A percentile compares a stretch with the other conserved stretches of the same genome.
These are phyloP conservation scores for Spicauda simplicius DNA, from an alignment of 2,888 invertebrate species.

Conservation along the genomic window DNA sequence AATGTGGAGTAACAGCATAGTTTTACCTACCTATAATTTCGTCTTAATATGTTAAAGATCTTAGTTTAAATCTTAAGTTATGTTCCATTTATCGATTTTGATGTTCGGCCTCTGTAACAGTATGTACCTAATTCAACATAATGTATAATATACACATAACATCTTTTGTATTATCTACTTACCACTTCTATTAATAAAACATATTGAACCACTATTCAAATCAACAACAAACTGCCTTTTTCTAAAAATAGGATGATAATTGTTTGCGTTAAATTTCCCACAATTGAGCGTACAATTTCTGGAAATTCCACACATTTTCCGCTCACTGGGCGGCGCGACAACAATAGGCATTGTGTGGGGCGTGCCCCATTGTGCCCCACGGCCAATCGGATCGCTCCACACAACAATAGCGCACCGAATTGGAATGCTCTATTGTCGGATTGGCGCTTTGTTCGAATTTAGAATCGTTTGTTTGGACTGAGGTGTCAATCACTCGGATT, in stretches of 20 bases:
- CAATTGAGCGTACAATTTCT: background rate
- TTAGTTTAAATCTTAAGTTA: no score
- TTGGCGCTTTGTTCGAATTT: constrained; percentile 62
- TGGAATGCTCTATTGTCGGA: constrained; percentile 80
- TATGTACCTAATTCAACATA: no score
- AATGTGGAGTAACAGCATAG: no score
- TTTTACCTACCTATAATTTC: no score
- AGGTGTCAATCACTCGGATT: constrained; percentile 1
- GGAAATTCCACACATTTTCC: constrained; percentile 21
- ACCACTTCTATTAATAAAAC: no score
- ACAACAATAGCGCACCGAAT: constrained; percentile 83
- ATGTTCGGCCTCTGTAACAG: no score
- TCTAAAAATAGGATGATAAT: background rate
- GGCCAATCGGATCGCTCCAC: constrained; percentile 68
- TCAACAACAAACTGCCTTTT: no score
- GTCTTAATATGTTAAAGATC: no score
- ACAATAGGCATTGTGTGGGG: constrained; percentile 82
- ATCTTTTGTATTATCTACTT: no score
- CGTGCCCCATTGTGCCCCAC: constrained; percentile 78
- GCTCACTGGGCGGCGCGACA: constrained; percentile 63
- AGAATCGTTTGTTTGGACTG: constrained; percentile 42
- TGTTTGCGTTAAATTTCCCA: background rate
- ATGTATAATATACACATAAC: no score
- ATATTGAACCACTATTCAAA: no score
- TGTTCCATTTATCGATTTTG: no score